These are phyloP conservation scores for Corbicula japonica DNA, from an alignment of 2,888 invertebrate genomes.

Conservation along the genomic window DNA sequence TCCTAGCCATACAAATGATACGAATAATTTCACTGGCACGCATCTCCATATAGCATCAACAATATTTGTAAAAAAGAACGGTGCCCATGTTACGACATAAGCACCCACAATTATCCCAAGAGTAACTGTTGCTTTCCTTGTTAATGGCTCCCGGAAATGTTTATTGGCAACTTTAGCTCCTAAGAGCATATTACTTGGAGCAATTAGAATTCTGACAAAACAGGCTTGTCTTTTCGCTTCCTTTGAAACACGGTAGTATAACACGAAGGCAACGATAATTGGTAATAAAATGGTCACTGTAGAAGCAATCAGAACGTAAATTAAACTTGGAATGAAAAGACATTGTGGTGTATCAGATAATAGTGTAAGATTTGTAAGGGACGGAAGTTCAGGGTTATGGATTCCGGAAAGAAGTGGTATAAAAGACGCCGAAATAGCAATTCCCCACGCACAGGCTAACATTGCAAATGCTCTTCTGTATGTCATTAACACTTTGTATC, in stretches of 20 bases:
- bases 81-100: conserved; percentile 81
- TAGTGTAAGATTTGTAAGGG: conserved; percentile 77
- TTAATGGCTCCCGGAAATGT: conserved; percentile 79
- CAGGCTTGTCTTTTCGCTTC: conserved; percentile 80
- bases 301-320: conserved; percentile 76
- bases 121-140: conserved; percentile 80
- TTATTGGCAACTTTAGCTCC: conserved; percentile 76
- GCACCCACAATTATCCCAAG: conserved; percentile 81
- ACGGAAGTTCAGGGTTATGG: conserved; percentile 75
- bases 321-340: conserved; percentile 76
- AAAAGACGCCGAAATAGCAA: conserved; percentile 79
- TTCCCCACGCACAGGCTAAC: conserved; percentile 72
- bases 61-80: conserved; percentile 77
- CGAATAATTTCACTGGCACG: conserved; percentile 74
- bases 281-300: conserved; percentile 80
- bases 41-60: conserved; percentile 75
- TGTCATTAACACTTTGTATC: conserved; percentile 79
- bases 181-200: conserved; percentile 77
- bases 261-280: conserved; percentile 76
- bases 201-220: conserved; percentile 76
- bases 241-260: conserved; percentile 80
- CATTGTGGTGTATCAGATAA: conserved; percentile 74
- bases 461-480: conserved; percentile 69
- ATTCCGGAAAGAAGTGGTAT: conserved; percentile 80
- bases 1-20: conserved; percentile 79